phyloP scores from a whole-genome alignment of 2,888 invertebrate species.

The Agrotis clavis region DNA sequence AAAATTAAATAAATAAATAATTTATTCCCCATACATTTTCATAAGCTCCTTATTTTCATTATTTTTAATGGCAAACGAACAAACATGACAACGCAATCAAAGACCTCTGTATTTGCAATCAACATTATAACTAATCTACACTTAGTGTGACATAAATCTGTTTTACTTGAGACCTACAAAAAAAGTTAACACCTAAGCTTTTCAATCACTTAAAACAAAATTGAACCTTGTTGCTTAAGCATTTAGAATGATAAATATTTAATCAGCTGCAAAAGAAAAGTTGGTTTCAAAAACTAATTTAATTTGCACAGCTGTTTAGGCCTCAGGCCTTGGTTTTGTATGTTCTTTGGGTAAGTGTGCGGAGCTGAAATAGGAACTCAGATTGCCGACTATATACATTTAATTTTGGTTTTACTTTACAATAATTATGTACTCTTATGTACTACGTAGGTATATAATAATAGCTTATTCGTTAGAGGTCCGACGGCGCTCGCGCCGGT shows the following conservation, averaged over 20 bases:
- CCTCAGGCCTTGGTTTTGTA: no score
- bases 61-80: slow-evolving; percentile 22
- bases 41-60: neutral
- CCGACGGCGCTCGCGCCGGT: no score
- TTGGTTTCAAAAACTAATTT: slow-evolving; percentile 73
- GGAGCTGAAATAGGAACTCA: no score
- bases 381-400: no score
- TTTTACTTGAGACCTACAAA: slow-evolving; percentile 70
- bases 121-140: slow-evolving; percentile 47
- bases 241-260: neutral
- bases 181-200: slow-evolving; percentile 73
- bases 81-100: slow-evolving; percentile 37
- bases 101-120: slow-evolving; percentile 55
- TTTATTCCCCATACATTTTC: neutral
- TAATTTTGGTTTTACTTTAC: no score
- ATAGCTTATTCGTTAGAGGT: no score
- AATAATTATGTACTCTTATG: no score
- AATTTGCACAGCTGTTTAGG: no score
- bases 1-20: no score
- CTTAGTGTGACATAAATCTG: slow-evolving; percentile 80
- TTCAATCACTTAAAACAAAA: slow-evolving; percentile 5
- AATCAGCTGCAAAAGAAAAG: neutral
- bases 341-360: no score
- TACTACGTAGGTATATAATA: no score
- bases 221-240: neutral